Percentiles rank a stretch among this genome's conserved stretches.
phyloP scores from a whole-genome alignment of 2,797 vertebrate genomes.

The Craterocephalus amniculus region DNA sequence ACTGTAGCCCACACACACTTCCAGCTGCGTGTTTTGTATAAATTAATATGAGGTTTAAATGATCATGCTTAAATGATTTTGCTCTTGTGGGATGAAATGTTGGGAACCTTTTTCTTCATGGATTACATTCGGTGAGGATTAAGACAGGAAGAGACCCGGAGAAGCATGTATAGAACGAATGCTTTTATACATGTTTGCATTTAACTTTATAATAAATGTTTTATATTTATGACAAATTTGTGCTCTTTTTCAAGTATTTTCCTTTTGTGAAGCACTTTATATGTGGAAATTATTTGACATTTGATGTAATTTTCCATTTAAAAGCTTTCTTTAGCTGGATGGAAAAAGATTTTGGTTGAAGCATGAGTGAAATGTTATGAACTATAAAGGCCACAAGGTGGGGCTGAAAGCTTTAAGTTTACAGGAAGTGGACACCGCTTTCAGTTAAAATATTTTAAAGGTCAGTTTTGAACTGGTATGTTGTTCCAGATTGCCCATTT shows the following conservation, averaged over 20 bases:
- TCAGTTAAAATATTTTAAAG: background rate
- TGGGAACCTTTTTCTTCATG: conserved; percentile 7
- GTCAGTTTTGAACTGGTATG: background rate
- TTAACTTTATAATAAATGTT: conserved; percentile 72
- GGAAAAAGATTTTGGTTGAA: background rate
- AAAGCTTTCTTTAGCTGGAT: background rate
- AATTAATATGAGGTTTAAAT: conserved; percentile 66
- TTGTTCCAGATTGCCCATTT: background rate
- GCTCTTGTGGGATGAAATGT: conserved; percentile 31
- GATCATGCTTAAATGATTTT: conserved; percentile 34
- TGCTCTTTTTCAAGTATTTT: conserved; percentile 9
- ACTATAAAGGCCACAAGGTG: background rate
- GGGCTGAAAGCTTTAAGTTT: background rate
- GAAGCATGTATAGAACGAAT: conserved; percentile 56
- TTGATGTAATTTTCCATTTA: background rate
- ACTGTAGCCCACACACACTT: conserved; percentile 52
- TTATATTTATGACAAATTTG: conserved; percentile 74
- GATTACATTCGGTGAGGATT: conserved; percentile 34
- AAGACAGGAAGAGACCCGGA: conserved; percentile 50
- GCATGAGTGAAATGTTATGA: background rate
- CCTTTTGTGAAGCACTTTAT: background rate
- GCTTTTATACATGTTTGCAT: conserved; percentile 50
- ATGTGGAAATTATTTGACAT: background rate
- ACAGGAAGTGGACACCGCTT: background rate
- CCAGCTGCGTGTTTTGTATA: conserved; percentile 52